A percentile compares a stretch with the other conserved stretches of the same genome.
phyloP scores from a whole-genome alignment of 1,140 invertebrate genomes.

The Caenorhabditis briggsae region DNA sequence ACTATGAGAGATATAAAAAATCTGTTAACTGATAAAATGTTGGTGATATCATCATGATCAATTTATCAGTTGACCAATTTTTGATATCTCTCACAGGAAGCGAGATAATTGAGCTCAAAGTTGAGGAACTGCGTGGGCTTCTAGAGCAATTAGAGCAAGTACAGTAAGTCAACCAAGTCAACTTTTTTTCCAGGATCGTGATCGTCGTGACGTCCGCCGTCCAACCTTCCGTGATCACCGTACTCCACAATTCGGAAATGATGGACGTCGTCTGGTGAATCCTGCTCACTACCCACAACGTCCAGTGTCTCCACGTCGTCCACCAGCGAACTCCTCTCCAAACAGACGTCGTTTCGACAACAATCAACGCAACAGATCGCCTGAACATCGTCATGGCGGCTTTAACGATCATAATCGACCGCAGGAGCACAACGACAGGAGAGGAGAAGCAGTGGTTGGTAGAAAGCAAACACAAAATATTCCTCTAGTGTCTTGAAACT shows the following conservation, averaged over 20 bases:
- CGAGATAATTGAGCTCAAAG: too few relatives aligned
- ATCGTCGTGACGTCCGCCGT: background rate
- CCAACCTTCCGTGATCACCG: constrained; percentile 36
- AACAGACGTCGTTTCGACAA: background rate
- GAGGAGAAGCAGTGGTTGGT: constrained; percentile 47
- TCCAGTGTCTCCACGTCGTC: background rate
- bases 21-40: too few relatives aligned
- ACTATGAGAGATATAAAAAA: too few relatives aligned
- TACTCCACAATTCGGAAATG: constrained; percentile 14
- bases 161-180: too few relatives aligned
- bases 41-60: too few relatives aligned
- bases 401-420: background rate
- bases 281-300: constrained; percentile 26
- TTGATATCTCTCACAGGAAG: too few relatives aligned
- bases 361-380: constrained; percentile 7
- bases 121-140: too few relatives aligned
- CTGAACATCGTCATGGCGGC: background rate
- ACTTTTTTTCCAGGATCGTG: background rate
- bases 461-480: constrained; percentile 11
- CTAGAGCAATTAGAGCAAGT: too few relatives aligned
- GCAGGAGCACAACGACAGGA: background rate
- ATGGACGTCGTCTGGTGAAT: background rate
- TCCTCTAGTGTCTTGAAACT: constrained; percentile 8
- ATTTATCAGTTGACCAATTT: too few relatives aligned
- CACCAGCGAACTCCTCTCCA: background rate